Base-by-base conservation (phyloP, 2,888 invertebrate species). In the Trachelus troglodyta region DNA sequence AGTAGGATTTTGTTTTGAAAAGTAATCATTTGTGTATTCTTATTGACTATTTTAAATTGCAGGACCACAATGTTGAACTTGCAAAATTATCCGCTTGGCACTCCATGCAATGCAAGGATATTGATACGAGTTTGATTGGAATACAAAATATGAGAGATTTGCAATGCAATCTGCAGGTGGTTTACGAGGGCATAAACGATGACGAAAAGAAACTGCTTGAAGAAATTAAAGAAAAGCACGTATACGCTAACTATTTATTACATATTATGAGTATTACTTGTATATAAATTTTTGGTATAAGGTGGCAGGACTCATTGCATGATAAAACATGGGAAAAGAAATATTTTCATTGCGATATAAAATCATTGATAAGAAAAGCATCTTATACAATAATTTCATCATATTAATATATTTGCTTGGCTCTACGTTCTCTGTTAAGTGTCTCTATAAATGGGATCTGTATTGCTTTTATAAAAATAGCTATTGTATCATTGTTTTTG, bases 71-170 rank as follows among this genome's bases (percentile, higher is more conserved):
- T 73, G 93, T 95, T 11, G 95, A 96, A 91, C 89, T 97, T 34
- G 96, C 95, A 4, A 95, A 94, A 87, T 90, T 97, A 69, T 96
- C 97, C 12, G 92, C 95, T 78, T 94, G 95, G 93, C 93, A 94
- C 88, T 93, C 94, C 0, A 90, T 95, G 73, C 94, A 95, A 87
- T 92, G 92, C 11, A 83, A 89, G 15, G 94, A 93, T 68, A 93
- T 95, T 40, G 93, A 94, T 81, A 96, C 96, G 0, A 95, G 95
- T 88, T 91, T 98, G 34, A 94, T 96, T 83, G 97, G 97, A 76
- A 96, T 97, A 93, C 95, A 94, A 90, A 95, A 93, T 88, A 91
- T 92, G 76, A 90, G 93, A 11, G 92, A 96, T 83, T 90, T 97
- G 35, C 86, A 92, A 6, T 92, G 93, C 77, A 97, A 96, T 86